Evolutionary conservation across 2,888 invertebrate species (phyloP).

Genomic region (Yponomeuta sedellus): DNA sequence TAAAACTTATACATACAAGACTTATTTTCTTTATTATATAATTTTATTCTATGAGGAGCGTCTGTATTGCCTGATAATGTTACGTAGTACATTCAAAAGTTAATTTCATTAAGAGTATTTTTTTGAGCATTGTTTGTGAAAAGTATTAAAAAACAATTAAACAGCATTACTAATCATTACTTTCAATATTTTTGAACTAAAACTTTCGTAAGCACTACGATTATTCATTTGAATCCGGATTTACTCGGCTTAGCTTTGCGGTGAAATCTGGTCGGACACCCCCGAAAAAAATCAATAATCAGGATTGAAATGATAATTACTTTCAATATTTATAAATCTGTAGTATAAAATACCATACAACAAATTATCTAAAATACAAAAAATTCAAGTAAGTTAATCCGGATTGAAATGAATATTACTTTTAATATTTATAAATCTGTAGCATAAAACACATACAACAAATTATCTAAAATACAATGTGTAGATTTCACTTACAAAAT

Average conservation of each 20-base stretch:
- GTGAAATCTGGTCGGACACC: too few relatives aligned
- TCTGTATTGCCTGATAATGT: background rate
- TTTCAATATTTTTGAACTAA: background rate
- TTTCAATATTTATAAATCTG: background rate
- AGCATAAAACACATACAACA: background rate
- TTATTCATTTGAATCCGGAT: too few relatives aligned
- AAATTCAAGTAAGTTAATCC: too few relatives aligned
- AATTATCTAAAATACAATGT: background rate
- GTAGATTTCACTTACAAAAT: background rate
- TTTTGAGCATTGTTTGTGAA: too few relatives aligned
- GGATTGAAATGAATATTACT: too few relatives aligned
- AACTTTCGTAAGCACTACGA: too few relatives aligned
- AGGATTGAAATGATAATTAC: too few relatives aligned
- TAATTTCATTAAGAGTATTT: too few relatives aligned
- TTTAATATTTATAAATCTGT: background rate
- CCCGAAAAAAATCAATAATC: too few relatives aligned
- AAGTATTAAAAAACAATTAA: background rate
- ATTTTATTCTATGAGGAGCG: background rate
- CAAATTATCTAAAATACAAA: background rate
- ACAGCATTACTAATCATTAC: background rate
- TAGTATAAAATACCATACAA: too few relatives aligned
- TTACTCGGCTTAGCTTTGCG: too few relatives aligned
- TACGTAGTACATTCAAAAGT: too few relatives aligned
- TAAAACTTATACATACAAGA: slow-evolving; percentile 12
- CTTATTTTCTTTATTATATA: background rate